Evolutionary conservation across 2,797 vertebrate genomes (phyloP).

Genomic region (Betta splendens): DNA sequence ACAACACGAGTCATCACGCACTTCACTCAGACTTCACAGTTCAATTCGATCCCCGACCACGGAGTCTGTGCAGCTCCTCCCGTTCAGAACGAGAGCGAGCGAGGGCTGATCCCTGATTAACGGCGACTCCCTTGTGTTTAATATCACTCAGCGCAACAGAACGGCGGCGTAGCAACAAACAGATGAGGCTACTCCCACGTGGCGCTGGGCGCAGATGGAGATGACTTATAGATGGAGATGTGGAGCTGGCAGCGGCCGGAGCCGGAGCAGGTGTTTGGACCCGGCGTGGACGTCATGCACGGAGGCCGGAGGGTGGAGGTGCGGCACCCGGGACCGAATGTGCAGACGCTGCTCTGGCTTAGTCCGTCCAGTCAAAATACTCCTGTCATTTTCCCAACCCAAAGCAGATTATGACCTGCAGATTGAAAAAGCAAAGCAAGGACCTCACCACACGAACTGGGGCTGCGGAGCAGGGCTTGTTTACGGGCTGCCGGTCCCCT

Average conservation of each 20-base stretch:
- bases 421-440: constrained; percentile 10
- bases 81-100: constrained; percentile 40
- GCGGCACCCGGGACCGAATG: constrained; percentile 46
- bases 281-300: constrained; percentile 59
- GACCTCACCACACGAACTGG: constrained; percentile 25
- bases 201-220: constrained; percentile 71
- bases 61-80: constrained; percentile 47
- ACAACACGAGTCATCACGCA: too few species aligned
- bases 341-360: constrained; percentile 7
- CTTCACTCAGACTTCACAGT: too few species aligned
- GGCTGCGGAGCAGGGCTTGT: constrained; percentile 34
- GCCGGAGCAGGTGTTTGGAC: constrained; percentile 77
- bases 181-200: constrained; percentile 75
- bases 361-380: constrained; percentile 1
- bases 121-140: constrained; percentile 66
- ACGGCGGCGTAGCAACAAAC: constrained; percentile 74
- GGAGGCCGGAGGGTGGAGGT: constrained; percentile 47
- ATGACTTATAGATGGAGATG: constrained; percentile 70
- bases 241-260: constrained; percentile 59
- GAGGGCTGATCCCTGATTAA: constrained; percentile 71
- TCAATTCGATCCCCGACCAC: too few species aligned
- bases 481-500: constrained; percentile 53
- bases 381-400: constrained; percentile 2
- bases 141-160: constrained; percentile 65
- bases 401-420: constrained; percentile 9